phyloP scores from a whole-genome alignment of 2,888 invertebrate species.

The Eupithecia centaureata region DNA sequence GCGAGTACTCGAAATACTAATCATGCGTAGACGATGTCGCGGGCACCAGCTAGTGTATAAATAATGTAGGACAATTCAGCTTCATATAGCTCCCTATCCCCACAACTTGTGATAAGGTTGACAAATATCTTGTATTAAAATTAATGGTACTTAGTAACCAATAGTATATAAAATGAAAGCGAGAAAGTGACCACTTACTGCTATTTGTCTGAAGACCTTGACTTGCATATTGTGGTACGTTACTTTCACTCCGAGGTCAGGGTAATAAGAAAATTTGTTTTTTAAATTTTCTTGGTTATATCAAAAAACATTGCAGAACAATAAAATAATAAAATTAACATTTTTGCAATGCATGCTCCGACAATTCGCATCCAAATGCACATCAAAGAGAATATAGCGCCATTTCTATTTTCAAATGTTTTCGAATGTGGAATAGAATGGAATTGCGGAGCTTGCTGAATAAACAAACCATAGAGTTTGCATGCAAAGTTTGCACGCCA shows the following conservation, averaged over 20 bases:
- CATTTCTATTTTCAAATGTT: not conserved
- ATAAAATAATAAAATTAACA: not conserved
- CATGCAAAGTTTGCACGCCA: conserved; percentile 2
- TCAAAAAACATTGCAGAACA: not conserved
- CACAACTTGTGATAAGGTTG: too few relatives aligned
- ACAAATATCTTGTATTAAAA: too few relatives aligned
- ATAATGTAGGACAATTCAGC: too few relatives aligned
- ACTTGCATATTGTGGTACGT: conserved; percentile 1
- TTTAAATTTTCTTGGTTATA: not conserved
- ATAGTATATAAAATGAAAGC: conserved; percentile 3
- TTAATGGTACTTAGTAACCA: too few relatives aligned
- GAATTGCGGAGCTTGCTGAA: not conserved
- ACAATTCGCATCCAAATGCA: not conserved
- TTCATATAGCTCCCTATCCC: too few relatives aligned
- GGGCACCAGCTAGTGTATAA: too few relatives aligned
- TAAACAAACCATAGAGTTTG: conserved; percentile 14
- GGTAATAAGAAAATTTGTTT: not conserved
- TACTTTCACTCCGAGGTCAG: conserved; percentile 5
- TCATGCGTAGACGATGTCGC: too few relatives aligned
- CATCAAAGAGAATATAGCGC: not conserved
- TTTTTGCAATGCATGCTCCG: not conserved
- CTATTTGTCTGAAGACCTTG: not conserved
- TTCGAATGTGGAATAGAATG: conserved; percentile 20
- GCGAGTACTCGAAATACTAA: too few relatives aligned
- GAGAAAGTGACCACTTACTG: conserved; percentile 6